These are phyloP conservation scores for Rousettus madagascariensis DNA, from an alignment of 2,797 vertebrate species.

Conservation along the genomic window DNA sequence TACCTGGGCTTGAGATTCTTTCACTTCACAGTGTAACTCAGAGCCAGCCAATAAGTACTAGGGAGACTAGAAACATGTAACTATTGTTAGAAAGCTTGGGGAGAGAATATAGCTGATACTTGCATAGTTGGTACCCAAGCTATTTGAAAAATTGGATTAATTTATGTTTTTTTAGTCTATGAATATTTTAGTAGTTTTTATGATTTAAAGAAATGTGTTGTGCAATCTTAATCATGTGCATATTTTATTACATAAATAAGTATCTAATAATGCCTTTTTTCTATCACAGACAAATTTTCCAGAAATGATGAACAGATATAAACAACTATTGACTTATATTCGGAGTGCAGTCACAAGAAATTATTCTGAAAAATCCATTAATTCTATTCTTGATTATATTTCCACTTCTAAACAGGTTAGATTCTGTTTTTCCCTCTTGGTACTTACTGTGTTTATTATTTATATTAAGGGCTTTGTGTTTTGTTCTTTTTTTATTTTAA, in stretches of 20 bases:
- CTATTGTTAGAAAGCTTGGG: background rate
- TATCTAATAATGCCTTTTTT: conserved; percentile 53
- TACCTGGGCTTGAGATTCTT: conserved; percentile 9
- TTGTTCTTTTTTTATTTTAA: background rate
- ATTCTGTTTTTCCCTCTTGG: conserved; percentile 60
- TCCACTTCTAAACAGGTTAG: conserved; percentile 99
- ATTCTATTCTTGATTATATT: conserved; percentile 99
- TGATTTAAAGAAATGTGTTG: background rate
- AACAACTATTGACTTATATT: conserved; percentile 98
- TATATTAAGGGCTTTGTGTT: background rate
- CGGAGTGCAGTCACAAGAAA: conserved; percentile 99
- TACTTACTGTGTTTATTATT: conserved; percentile 48
- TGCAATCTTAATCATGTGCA: background rate
- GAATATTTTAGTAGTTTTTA: conserved; percentile 32
- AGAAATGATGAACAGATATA: conserved; percentile 99
- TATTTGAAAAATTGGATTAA: conserved; percentile 35
- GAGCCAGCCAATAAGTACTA: background rate
- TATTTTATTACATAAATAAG: background rate
- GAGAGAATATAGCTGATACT: background rate
- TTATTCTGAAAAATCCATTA: conserved; percentile 99
- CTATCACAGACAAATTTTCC: conserved; percentile 95
- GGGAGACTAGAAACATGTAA: background rate
- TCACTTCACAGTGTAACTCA: background rate
- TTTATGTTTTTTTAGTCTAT: background rate
- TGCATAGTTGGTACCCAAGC: background rate